Base-by-base conservation (phyloP, 2,797 vertebrate species). In the Morelia viridis region DNA sequence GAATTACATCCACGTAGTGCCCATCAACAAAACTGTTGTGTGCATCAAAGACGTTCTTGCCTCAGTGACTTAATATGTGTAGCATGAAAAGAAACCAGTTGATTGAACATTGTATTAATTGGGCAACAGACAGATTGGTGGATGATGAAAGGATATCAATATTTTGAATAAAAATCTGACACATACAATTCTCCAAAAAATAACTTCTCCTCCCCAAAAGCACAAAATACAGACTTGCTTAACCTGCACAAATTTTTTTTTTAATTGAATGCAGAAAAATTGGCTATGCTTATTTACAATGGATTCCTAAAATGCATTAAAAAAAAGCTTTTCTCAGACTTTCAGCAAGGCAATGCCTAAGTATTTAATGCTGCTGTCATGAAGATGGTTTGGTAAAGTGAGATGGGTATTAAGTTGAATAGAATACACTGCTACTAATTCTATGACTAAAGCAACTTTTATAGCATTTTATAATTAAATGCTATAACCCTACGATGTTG, bases 401-500 rank as follows among this genome's bases (percentile, higher is more conserved):
- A 58, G 17, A 84, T 80, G 88, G 50, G 31, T 60, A 17, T 58
- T 24, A 50, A 50, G 68, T 3, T 89, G 88, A 53, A 58, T 19
- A 80, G n/a, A 31, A 24, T 22, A 50, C 13, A 84, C n/a, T 26
- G 53, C 62, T 60, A 90, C 26, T 84, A 90, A 90, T 65, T 65
- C 35, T 57, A 2, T 0, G 60, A 94, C 88, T 0, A 83, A 95
- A 94, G 56, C 13, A 50, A 92, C 62, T 13, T 41, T 6, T 22
- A 85, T 13, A 92, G 46, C 26, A 91, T 71, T 50, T 35, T 88
- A 88, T 88, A 94, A 85, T 76, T 28, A 0, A 22, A 91, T 68
- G 76, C 2, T 50, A 92, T 87, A 2, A 53, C 87, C 46, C 61
- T 86, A 60, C 8, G n/a, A 53, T 62, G 24, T 88, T 91, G 41